phyloP scores from a whole-genome alignment of 2,113 vertebrate species.

The Eretmochelys imbricata region DNA sequence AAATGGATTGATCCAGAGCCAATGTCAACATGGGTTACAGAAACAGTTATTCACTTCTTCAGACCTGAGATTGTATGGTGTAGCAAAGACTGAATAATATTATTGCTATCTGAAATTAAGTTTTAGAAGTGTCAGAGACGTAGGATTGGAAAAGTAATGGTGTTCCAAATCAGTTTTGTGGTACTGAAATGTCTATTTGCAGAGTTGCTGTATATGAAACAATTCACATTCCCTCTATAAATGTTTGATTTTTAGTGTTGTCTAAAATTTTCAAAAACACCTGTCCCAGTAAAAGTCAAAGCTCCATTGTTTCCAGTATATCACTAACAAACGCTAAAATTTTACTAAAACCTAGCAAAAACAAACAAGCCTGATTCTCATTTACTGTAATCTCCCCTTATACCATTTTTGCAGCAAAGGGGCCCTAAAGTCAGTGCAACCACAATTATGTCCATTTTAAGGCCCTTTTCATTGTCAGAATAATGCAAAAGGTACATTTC shows the following conservation, averaged over 20 bases:
- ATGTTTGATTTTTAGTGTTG: accelerated
- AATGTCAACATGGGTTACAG: background rate
- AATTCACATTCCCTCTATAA: background rate
- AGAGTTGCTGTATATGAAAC: background rate
- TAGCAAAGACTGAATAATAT: background rate
- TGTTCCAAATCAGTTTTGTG: background rate
- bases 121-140: background rate
- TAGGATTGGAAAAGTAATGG: background rate
- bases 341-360: background rate
- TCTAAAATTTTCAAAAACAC: background rate
- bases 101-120: background rate
- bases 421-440: background rate
- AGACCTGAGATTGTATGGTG: background rate
- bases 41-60: background rate
- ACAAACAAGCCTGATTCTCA: background rate
- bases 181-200: background rate
- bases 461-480: background rate
- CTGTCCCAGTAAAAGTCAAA: background rate
- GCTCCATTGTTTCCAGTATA: background rate
- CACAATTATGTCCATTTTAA: background rate
- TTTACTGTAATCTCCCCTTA: background rate
- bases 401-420: background rate
- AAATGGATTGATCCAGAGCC: background rate
- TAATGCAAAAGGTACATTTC: background rate
- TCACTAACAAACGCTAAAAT: background rate